A percentile compares a stretch with the other conserved stretches of the same genome.
Conservation (phyloP, 1,140 invertebrate species). For the Ectropis grisescens region DNA sequence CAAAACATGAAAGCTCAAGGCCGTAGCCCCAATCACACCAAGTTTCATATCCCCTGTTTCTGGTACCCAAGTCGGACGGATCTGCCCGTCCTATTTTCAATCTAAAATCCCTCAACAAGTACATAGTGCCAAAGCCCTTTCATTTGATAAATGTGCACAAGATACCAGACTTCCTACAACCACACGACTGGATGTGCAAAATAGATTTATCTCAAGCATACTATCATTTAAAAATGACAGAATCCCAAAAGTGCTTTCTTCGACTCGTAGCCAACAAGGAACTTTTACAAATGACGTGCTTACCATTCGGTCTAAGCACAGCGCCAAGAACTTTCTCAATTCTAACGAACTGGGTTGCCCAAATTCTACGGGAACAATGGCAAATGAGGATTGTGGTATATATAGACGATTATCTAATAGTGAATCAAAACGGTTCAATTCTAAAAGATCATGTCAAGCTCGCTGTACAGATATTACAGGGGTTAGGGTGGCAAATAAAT, state of each 20-base stretch:
- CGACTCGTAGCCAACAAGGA: conserved; percentile 11
- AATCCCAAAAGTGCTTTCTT: conserved; percentile 13
- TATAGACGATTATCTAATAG: conserved; percentile 23
- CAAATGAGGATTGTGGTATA: conserved; percentile 25
- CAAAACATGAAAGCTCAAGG: conserved; percentile 6
- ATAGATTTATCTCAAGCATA: conserved; percentile 24
- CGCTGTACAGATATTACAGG: conserved; percentile 4
- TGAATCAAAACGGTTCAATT: conserved; percentile 1
- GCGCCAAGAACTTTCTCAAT: conserved; percentile 14
- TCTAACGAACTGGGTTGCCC: conserved; percentile 34
- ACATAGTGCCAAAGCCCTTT: conserved; percentile 8
- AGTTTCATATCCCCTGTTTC: conserved; percentile 37
- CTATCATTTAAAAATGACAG: conserved; percentile 48
- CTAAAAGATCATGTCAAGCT: conserved; percentile 1
- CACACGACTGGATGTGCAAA: too few relatives aligned
- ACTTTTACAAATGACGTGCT: conserved; percentile 14
- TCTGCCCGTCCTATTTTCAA: conserved; percentile 27
- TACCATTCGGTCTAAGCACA: conserved; percentile 17
- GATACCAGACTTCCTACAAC: conserved; percentile 11
- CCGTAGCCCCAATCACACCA: conserved; percentile 1
- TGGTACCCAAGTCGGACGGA: conserved; percentile 16
- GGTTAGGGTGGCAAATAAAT: conserved; percentile 31
- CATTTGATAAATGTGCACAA: conserved; percentile 12
- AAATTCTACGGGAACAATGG: conserved; percentile 15
- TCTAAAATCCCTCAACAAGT: conserved; percentile 18